A percentile compares a stretch with the other conserved stretches of the same genome.
phyloP scores from a whole-genome alignment of 2,113 vertebrate genomes.

The Megaleporinus macrocephalus region DNA sequence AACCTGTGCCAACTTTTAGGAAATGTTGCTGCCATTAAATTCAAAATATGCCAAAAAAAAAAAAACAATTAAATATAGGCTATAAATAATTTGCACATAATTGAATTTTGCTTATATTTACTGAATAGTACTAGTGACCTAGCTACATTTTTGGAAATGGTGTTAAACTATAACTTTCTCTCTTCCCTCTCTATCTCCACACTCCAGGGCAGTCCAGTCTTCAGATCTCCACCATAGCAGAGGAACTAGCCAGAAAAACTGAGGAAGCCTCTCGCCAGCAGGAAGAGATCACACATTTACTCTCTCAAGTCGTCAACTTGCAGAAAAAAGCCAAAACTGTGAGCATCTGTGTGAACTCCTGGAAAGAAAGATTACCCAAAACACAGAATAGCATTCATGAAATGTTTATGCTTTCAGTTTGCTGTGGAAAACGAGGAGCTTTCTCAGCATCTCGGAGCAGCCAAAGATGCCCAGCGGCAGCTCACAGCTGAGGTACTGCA shows the following conservation, averaged over 20 bases:
- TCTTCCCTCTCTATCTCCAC: background rate
- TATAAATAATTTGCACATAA: too few relatives aligned
- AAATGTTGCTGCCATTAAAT: too few relatives aligned
- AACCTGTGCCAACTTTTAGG: too few relatives aligned
- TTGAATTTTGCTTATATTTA: too few relatives aligned
- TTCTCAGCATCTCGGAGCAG: slow-evolving; percentile 91
- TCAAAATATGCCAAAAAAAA: too few relatives aligned
- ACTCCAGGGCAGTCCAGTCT: slow-evolving; percentile 87
- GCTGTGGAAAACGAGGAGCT: slow-evolving; percentile 97
- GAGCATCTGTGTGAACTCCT: slow-evolving; percentile 36
- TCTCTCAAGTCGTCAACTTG: slow-evolving; percentile 95
- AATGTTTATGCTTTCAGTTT: slow-evolving; percentile 72
- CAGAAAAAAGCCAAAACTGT: slow-evolving; percentile 98
- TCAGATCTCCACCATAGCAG: slow-evolving; percentile 90
- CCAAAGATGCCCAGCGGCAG: slow-evolving; percentile 96
- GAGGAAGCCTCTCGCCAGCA: slow-evolving; percentile 96
- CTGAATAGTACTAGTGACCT: too few relatives aligned
- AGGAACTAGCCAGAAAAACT: slow-evolving; percentile 94
- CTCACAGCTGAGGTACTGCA: slow-evolving; percentile 88
- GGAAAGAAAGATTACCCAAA: background rate
- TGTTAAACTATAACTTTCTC: too few relatives aligned
- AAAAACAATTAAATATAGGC: too few relatives aligned
- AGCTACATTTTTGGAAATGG: too few relatives aligned
- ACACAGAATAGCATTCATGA: background rate
- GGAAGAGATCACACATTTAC: slow-evolving; percentile 96